These are phyloP conservation scores for Vesta saturnalis DNA, from an alignment of 2,888 invertebrate genomes.

Conservation along the genomic window DNA sequence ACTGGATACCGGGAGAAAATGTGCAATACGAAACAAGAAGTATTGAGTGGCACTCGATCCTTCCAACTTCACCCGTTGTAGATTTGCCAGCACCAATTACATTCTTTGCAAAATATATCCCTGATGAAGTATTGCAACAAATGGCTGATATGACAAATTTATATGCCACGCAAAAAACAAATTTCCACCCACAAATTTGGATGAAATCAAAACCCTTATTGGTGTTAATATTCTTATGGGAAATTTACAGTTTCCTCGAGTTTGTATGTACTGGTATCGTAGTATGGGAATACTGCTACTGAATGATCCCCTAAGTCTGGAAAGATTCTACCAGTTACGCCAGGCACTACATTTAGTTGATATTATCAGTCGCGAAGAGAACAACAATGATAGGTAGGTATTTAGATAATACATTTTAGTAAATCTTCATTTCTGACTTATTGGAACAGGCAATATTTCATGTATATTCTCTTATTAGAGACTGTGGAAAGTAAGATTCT, in stretches of 20 bases:
- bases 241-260: slow-evolving; percentile 9
- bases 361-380: neutral
- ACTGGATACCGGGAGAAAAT: neutral
- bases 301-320: neutral
- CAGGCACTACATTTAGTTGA: neutral
- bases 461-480: no score
- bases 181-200: neutral
- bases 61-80: neutral
- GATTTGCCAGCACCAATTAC: neutral
- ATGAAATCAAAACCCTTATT: neutral
- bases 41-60: neutral
- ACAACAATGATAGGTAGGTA: neutral
- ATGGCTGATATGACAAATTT: neutral
- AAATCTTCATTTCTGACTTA: no score
- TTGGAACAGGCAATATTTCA: neutral
- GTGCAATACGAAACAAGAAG: neutral
- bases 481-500: neutral
- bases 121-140: neutral
- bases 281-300: neutral
- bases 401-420: neutral
- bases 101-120: neutral
- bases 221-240: neutral
- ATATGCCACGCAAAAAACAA: neutral
- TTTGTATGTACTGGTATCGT: neutral
- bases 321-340: neutral